Evolutionary conservation across 92 coral and sea anemone species (phyloP).

Genomic region (Bergia sp.): DNA sequence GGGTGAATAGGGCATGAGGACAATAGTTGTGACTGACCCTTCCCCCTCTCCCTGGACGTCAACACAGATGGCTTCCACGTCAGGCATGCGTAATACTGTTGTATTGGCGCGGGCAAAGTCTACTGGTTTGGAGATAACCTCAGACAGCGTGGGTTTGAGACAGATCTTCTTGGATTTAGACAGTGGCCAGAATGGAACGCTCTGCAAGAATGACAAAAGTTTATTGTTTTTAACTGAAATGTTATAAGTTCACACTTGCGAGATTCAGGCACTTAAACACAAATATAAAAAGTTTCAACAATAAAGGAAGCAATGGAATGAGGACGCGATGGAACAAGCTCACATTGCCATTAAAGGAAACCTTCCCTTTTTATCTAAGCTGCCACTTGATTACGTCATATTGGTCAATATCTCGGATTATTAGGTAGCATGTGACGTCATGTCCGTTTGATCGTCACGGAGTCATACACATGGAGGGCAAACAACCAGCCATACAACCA

Average conservation of each 20-base stretch:
- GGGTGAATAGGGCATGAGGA: conserved; percentile 79
- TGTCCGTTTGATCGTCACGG: no score
- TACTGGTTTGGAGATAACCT: conserved; percentile 74
- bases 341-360: no score
- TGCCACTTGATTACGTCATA: no score
- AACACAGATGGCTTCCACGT: conserved; percentile 71
- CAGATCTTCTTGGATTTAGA: conserved; percentile 65
- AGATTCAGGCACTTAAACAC: no score
- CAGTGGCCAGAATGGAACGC: conserved; percentile 91
- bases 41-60: conserved; percentile 89
- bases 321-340: no score
- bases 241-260: background rate
- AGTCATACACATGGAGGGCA: no score
- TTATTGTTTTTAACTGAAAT: background rate
- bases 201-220: conserved; percentile 52
- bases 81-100: conserved; percentile 83
- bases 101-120: conserved; percentile 73
- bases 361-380: no score
- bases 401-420: no score
- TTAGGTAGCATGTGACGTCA: no score
- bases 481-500: no score
- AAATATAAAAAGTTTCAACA: no score
- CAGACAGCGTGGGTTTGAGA: conserved; percentile 74
- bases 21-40: conserved; percentile 88
- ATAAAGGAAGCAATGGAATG: no score